These are phyloP conservation scores for Euproctis similis DNA, from an alignment of 2,888 invertebrate genomes.

Conservation along the genomic window DNA sequence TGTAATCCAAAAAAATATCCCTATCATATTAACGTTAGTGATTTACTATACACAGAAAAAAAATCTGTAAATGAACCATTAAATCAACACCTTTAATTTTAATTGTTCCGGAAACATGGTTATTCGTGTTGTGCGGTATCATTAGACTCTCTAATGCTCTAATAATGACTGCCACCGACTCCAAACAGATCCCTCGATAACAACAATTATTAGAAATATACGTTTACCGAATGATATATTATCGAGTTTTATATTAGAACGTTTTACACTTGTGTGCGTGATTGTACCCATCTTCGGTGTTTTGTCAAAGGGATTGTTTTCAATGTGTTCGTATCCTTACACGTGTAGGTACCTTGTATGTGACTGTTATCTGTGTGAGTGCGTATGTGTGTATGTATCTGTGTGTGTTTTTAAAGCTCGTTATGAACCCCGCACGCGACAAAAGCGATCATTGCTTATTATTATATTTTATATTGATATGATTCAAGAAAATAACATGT, in stretches of 20 bases:
- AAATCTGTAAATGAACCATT: constrained; percentile 2
- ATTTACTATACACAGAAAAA: too few relatives aligned
- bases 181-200: constrained; percentile 19
- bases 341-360: too few relatives aligned
- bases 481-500: too few relatives aligned
- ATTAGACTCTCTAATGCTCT: constrained; percentile 20
- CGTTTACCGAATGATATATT: constrained; percentile 20
- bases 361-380: background rate
- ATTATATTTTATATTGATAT: constrained; percentile 14
- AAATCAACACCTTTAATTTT: constrained; percentile 11
- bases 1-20: too few relatives aligned
- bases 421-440: constrained; percentile 10
- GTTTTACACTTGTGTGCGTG: constrained; percentile 3
- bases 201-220: constrained; percentile 18
- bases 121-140: constrained; percentile 11
- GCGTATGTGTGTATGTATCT: background rate
- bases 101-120: constrained; percentile 15
- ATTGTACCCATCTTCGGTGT: constrained; percentile 1
- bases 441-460: constrained; percentile 11
- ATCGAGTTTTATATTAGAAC: constrained; percentile 12
- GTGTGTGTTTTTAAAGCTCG: constrained; percentile 6
- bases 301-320: too few relatives aligned
- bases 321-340: too few relatives aligned
- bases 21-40: too few relatives aligned
- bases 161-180: constrained; percentile 19